A percentile compares a stretch with the other conserved stretches of the same genome.
Conservation (phyloP, 1,140 invertebrate genomes). For the Zaprionus tsacasi region DNA sequence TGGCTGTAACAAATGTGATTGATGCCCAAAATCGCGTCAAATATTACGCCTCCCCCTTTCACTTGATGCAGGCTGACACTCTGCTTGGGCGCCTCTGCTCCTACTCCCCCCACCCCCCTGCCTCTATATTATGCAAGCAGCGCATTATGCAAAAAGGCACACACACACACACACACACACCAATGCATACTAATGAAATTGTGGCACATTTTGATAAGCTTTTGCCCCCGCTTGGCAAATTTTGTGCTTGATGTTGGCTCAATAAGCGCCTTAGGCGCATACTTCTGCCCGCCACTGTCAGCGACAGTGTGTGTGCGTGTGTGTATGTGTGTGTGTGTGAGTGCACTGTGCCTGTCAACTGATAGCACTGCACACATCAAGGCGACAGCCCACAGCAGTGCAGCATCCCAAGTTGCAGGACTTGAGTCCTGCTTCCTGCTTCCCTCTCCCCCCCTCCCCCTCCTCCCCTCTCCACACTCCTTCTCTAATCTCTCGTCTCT, state of each 20-base stretch:
- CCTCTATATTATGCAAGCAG: constrained; percentile 34
- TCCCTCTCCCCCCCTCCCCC: neutral
- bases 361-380: constrained; percentile 15
- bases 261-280: constrained; percentile 46
- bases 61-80: neutral
- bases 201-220: constrained; percentile 50
- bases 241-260: constrained; percentile 25
- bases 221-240: constrained; percentile 25
- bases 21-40: constrained; percentile 43
- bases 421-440: neutral
- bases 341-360: constrained; percentile 17
- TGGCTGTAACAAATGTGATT: constrained; percentile 47
- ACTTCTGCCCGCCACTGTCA: neutral
- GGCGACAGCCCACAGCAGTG: neutral
- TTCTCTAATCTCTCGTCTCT: constrained; percentile 9
- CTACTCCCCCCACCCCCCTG: neutral
- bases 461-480: neutral
- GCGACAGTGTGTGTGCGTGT: neutral
- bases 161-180: constrained; percentile 21
- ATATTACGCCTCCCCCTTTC: constrained; percentile 15
- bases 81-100: neutral
- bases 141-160: constrained; percentile 36
- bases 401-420: constrained; percentile 44
- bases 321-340: neutral
- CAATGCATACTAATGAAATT: constrained; percentile 51